Evolutionary conservation across 2,888 invertebrate genomes (phyloP).

Genomic region (Andrena bucephala): DNA sequence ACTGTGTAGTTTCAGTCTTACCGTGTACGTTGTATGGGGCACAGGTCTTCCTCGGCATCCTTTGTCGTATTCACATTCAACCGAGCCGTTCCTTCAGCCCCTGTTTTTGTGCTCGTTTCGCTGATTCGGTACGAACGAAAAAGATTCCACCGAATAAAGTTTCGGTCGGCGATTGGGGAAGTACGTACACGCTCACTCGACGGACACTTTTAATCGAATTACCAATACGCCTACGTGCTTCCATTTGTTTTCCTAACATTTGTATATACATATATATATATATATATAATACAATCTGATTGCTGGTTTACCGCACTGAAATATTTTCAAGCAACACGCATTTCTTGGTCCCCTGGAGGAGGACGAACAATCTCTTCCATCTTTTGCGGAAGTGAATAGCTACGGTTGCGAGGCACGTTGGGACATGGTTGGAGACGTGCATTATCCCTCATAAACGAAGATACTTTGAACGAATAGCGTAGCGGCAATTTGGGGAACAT

Average conservation of each 20-base stretch:
- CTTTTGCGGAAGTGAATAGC: background rate
- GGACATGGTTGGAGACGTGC: background rate
- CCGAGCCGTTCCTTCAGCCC: conserved; percentile 51
- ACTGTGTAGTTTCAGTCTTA: conserved; percentile 77
- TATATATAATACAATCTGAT: no score
- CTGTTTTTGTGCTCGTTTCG: conserved; percentile 56
- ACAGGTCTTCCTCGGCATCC: conserved; percentile 62
- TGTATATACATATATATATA: background rate
- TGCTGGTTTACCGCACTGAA: no score
- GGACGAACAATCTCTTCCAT: background rate
- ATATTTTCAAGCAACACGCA: background rate
- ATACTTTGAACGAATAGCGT: no score
- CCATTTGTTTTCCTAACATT: background rate
- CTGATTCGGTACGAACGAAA: conserved; percentile 48
- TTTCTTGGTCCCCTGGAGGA: background rate
- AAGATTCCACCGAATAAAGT: conserved; percentile 49
- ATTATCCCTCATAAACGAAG: background rate
- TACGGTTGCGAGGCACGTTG: background rate
- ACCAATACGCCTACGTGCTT: background rate
- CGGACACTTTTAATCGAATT: conserved; percentile 27
- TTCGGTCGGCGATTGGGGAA: conserved; percentile 8
- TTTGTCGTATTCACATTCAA: conserved; percentile 61
- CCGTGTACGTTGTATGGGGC: conserved; percentile 73
- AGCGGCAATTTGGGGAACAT: background rate
- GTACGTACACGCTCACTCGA: background rate